Evolutionary conservation across 2,797 vertebrate genomes (phyloP), one percentile per base, ranked within the genome.

Genomic region (Hirundo rustica): DNA sequence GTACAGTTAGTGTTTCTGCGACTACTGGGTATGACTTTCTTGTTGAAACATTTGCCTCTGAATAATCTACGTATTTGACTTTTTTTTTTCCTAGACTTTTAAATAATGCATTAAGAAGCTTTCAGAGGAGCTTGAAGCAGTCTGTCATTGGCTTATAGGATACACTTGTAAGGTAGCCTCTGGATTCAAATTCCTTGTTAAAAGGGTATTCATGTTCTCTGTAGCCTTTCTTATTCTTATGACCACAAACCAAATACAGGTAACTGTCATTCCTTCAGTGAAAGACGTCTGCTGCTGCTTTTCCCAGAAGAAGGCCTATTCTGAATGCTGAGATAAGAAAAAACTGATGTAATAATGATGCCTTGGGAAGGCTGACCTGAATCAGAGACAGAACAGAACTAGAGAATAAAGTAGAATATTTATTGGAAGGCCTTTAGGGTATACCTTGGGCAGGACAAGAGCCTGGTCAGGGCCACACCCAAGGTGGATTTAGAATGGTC

Each of bases 1-100:
- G 97, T 98, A 51, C 98, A 98, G 84, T 98, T 96, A 75, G 88
- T 97, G 65, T 95, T 98, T 80, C 92, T 98, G 42, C 97, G 98
- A 62, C 62, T 98, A 84, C 36, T 98, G 36, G 98, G 98, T 98
- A 97, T 93, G 96, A 73, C 74, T 83, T 84, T 23, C 34, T 60
- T 95, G 44, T 87, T 93, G 45, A 80, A 48, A 60, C 7, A 66
- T 38, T 67, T 60, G 16, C 40, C 18, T 54, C 60, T 62, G 29
- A 67, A 64, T 85, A 36, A 38, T 29, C 48, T 50, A 22, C 13
- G 25, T 36, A 13, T 14, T 57, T 47, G 51, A n/a, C 12, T 0
- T 19, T 30, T 22, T 60, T 54, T 89, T 92, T 74, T 32, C 55
- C 51, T 75, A 53, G 23, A 44, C 30, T 76, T 89, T 70, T 58